phyloP scores from a whole-genome alignment of 1,140 invertebrate species.

The Epicauta chinensis region DNA sequence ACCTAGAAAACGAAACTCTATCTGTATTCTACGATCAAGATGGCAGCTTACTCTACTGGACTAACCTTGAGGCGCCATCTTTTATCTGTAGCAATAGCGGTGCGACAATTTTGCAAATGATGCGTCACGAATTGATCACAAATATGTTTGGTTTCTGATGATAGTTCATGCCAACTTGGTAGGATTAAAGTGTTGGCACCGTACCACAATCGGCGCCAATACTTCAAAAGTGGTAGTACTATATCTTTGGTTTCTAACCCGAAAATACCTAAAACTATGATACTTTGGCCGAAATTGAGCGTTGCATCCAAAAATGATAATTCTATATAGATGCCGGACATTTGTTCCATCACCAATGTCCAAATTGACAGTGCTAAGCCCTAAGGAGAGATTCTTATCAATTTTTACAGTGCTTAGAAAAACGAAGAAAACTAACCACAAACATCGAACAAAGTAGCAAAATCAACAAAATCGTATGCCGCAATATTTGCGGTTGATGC shows the following conservation, averaged over 20 bases:
- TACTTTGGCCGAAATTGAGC: slow-evolving; percentile 81
- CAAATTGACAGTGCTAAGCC: slow-evolving; percentile 80
- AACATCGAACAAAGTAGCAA: slow-evolving; percentile 80
- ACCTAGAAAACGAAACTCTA: slow-evolving; percentile 60
- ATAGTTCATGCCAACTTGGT: slow-evolving; percentile 66
- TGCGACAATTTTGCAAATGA: slow-evolving; percentile 73
- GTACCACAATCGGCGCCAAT: slow-evolving; percentile 56
- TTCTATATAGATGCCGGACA: slow-evolving; percentile 85
- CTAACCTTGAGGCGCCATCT: slow-evolving; percentile 42
- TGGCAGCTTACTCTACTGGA: no score
- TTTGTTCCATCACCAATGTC: slow-evolving; percentile 76
- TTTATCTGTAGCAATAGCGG: slow-evolving; percentile 70
- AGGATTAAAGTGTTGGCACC: slow-evolving; percentile 63
- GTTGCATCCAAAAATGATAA: slow-evolving; percentile 85
- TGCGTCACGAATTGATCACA: slow-evolving; percentile 85
- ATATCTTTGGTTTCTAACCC: slow-evolving; percentile 72
- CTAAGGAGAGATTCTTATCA: no score
- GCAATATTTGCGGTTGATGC: slow-evolving; percentile 64
- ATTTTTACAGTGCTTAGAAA: no score
- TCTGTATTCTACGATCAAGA: no score
- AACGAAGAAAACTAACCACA: slow-evolving; percentile 55
- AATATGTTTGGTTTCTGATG: slow-evolving; percentile 69
- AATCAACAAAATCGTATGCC: slow-evolving; percentile 79
- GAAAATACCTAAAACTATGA: slow-evolving; percentile 80
- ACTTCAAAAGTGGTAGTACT: slow-evolving; percentile 57